Evolutionary conservation across 2,113 vertebrate species (phyloP).

Genomic region (Clarias macrocephalus): DNA sequence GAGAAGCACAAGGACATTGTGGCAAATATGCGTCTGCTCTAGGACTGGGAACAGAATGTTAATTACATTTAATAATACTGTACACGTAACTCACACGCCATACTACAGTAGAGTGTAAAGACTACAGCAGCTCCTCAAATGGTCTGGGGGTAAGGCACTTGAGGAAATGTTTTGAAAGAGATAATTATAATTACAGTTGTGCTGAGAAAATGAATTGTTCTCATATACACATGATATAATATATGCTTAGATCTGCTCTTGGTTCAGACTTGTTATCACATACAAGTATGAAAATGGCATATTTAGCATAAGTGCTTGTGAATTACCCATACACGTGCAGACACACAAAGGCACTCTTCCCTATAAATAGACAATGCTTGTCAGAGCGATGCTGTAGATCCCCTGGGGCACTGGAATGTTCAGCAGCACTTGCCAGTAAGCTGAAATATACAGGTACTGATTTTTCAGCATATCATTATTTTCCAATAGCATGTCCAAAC

Average conservation of each 20-base stretch:
- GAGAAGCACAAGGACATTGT: neutral
- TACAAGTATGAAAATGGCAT: slow-evolving; percentile 42
- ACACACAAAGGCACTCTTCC: slow-evolving; percentile 21
- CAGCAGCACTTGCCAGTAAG: slow-evolving; percentile 35
- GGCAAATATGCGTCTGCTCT: neutral
- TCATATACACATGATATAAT: slow-evolving; percentile 16
- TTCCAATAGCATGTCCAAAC: slow-evolving; percentile 34
- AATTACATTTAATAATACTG: slow-evolving; percentile 7
- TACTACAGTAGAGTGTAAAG: neutral
- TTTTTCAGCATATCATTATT: neutral
- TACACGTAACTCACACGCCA: neutral
- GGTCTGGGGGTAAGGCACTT: neutral
- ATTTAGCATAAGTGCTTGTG: slow-evolving; percentile 21
- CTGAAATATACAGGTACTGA: slow-evolving; percentile 3
- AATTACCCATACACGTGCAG: slow-evolving; percentile 27
- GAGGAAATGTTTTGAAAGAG: neutral
- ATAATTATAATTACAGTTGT: neutral
- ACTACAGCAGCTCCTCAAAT: neutral
- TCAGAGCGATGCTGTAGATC: slow-evolving; percentile 39
- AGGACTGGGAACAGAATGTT: neutral
- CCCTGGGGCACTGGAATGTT: slow-evolving; percentile 48
- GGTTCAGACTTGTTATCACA: slow-evolving; percentile 46
- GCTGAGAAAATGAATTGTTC: neutral
- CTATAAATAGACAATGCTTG: slow-evolving; percentile 41
- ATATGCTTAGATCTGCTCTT: slow-evolving; percentile 22